Percentiles rank a stretch among this genome's conserved stretches.
Conservation (phyloP, 1,140 invertebrate genomes). For the Microplitis demolitor region DNA sequence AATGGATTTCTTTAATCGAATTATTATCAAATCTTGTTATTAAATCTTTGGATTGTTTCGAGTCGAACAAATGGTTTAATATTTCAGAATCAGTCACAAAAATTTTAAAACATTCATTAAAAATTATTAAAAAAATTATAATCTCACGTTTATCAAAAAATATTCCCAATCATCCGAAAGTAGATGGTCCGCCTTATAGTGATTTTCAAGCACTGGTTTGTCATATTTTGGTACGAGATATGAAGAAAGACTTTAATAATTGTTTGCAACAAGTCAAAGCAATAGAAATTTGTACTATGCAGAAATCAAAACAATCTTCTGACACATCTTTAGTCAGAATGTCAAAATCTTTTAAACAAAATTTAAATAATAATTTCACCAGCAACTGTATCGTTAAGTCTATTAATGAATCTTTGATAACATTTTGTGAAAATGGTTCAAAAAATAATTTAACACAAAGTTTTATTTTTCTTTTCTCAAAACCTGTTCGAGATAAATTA, state of each 20-base stretch:
- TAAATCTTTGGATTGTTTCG: neutral
- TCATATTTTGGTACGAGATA: neutral
- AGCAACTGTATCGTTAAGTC: too few relatives aligned
- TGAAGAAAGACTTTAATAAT: neutral
- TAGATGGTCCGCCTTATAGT: neutral
- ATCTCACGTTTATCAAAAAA: slow-evolving; percentile 7
- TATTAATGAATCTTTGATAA: too few relatives aligned
- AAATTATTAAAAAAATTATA: neutral
- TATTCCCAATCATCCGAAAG: slow-evolving; percentile 3
- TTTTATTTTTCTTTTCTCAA: too few relatives aligned
- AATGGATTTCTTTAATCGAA: too few relatives aligned
- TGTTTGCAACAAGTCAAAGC: slow-evolving; percentile 27
- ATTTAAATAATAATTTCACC: too few relatives aligned
- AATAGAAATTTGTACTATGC: slow-evolving; percentile 22
- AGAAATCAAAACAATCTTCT: too few relatives aligned
- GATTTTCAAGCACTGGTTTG: slow-evolving; percentile 30
- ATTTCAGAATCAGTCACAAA: neutral
- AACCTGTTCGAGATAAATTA: too few relatives aligned
- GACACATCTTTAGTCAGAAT: too few relatives aligned
- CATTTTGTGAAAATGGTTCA: too few relatives aligned
- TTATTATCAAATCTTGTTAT: too few relatives aligned
- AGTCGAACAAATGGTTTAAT: neutral
- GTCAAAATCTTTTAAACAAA: too few relatives aligned
- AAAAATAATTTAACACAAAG: too few relatives aligned
- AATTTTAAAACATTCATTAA: slow-evolving; percentile 21